A percentile compares a stretch with the other conserved stretches of the same genome.
These are phyloP conservation scores for Forbesichthys agassizii DNA, from an alignment of 2,113 vertebrate genomes.

Conservation along the genomic window DNA sequence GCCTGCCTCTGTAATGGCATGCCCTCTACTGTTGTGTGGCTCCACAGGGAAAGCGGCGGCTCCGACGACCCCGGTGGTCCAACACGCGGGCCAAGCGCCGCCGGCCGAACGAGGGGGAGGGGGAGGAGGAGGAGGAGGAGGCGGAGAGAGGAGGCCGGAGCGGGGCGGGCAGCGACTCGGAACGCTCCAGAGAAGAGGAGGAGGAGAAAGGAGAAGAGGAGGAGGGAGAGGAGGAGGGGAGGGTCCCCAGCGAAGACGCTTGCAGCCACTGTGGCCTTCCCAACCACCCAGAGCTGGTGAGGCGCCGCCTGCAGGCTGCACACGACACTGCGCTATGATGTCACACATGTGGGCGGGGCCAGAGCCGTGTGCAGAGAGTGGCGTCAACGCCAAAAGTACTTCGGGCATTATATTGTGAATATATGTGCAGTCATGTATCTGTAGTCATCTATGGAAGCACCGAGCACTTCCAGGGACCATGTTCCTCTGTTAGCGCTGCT, in stretches of 20 bases:
- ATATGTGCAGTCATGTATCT: no score
- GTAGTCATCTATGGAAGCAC: no score
- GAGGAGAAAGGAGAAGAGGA: conserved; percentile 70
- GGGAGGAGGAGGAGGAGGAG: conserved; percentile 80
- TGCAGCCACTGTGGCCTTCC: conserved; percentile 95
- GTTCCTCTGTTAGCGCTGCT: no score
- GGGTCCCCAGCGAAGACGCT: conserved; percentile 83
- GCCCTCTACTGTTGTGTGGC: background rate
- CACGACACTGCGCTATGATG: no score
- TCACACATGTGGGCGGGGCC: no score
- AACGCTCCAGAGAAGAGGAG: conserved; percentile 45
- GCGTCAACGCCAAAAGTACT: no score
- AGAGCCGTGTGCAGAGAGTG: no score
- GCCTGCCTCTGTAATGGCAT: no score
- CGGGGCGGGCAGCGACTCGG: no score
- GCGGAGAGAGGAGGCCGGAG: conserved; percentile 74
- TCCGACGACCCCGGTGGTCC: conserved; percentile 84
- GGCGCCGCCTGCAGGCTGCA: background rate
- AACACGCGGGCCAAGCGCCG: conserved; percentile 83
- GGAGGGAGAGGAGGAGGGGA: conserved; percentile 74
- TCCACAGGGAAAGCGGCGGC: conserved; percentile 76
- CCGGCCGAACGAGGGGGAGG: conserved; percentile 83
- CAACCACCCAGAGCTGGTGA: conserved; percentile 67
- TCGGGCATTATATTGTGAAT: no score
- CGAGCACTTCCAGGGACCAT: no score